A percentile compares a stretch with the other conserved stretches of the same genome.
phyloP scores from a whole-genome alignment of 2,113 vertebrate genomes.

The Halichoerus grypus region DNA sequence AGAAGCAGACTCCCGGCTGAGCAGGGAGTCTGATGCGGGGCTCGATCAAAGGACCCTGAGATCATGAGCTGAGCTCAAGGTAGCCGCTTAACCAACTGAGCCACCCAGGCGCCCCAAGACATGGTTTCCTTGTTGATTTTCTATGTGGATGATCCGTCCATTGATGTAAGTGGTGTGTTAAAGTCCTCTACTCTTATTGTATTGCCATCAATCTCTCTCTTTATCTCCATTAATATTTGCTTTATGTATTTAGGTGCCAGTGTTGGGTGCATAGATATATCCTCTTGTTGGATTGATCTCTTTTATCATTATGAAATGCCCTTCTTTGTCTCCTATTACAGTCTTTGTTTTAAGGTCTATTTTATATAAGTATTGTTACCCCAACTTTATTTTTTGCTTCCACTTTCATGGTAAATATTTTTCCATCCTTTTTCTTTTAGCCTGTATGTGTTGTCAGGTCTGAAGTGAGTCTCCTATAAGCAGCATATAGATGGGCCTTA shows the following conservation, averaged over 20 bases:
- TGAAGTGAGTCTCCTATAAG: neutral
- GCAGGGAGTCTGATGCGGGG: too few relatives aligned
- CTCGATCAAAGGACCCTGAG: too few relatives aligned
- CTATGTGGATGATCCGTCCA: neutral
- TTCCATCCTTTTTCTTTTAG: neutral
- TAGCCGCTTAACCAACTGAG: too few relatives aligned
- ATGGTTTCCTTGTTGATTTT: neutral
- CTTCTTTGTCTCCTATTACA: neutral
- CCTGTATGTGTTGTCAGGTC: neutral
- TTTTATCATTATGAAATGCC: neutral
- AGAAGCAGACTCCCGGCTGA: too few relatives aligned
- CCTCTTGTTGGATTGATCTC: neutral
- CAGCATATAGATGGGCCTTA: neutral
- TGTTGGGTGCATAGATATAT: neutral
- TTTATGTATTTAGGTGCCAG: neutral
- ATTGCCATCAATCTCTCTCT: neutral
- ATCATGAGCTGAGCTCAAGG: too few relatives aligned
- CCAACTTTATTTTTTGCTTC: neutral
- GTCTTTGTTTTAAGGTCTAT: neutral
- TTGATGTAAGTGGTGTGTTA: neutral
- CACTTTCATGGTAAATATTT: neutral
- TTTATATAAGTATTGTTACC: neutral
- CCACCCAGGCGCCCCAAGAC: neutral
- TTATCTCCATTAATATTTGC: neutral
- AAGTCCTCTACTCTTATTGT: neutral